phyloP scores from a whole-genome alignment of 2,797 vertebrate species.

The Parambassis ranga region DNA sequence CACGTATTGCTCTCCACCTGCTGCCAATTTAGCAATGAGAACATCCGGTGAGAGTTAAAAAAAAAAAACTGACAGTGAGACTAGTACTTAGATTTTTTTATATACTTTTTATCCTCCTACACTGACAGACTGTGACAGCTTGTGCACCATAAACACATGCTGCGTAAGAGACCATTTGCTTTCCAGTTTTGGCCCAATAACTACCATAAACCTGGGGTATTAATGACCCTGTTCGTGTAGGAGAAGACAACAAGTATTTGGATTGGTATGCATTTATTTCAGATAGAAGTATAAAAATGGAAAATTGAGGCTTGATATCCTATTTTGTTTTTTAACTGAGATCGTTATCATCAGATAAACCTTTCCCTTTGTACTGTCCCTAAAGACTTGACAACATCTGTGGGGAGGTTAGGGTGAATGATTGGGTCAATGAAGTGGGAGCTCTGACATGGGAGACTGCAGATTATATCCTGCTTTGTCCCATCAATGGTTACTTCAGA shows the following conservation, averaged over 20 bases:
- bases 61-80: neutral
- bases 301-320: too few species aligned
- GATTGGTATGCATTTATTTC: too few species aligned
- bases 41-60: neutral
- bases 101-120: neutral
- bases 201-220: neutral
- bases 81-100: conserved; percentile 3
- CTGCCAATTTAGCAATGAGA: conserved; percentile 45
- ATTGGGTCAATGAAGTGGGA: neutral
- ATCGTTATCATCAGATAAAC: too few species aligned
- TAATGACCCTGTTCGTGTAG: neutral
- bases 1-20: conserved; percentile 40
- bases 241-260: too few species aligned
- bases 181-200: neutral
- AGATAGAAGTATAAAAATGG: too few species aligned
- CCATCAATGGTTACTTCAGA: too few species aligned
- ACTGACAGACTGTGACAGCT: neutral
- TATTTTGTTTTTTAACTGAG: too few species aligned
- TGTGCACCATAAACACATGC: neutral
- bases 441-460: neutral
- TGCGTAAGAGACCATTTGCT: neutral
- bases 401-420: neutral
- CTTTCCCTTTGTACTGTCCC: too few species aligned
- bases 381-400: too few species aligned
- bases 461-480: neutral